These are phyloP conservation scores for Passer montanus DNA, from an alignment of 2,113 vertebrate species.

Conservation along the genomic window DNA sequence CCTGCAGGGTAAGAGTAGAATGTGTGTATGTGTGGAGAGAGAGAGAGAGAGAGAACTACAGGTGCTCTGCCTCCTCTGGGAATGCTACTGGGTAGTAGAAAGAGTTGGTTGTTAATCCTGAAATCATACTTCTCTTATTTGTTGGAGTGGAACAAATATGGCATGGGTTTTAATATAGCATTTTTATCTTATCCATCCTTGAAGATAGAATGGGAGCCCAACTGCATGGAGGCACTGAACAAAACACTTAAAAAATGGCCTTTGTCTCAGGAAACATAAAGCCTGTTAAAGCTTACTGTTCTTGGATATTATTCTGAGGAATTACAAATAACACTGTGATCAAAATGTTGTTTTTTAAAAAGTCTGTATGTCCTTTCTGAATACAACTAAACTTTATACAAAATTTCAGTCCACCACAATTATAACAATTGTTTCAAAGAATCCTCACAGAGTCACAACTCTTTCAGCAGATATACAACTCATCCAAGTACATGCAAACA, in stretches of 20 bases:
- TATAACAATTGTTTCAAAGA: not conserved
- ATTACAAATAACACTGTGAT: not conserved
- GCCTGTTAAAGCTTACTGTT: not conserved
- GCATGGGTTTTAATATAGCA: not conserved
- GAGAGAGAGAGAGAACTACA: not conserved
- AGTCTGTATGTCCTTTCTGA: not conserved
- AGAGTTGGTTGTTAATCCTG: not conserved
- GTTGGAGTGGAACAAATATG: not conserved
- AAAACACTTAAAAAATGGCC: not conserved
- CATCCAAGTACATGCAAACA: not conserved
- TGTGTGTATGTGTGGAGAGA: too few species aligned
- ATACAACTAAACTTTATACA: not conserved
- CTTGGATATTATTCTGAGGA: not conserved
- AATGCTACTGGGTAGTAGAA: not conserved
- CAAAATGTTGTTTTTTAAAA: not conserved
- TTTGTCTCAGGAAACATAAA: constrained; percentile 2
- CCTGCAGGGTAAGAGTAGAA: not conserved
- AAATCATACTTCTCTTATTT: not conserved
- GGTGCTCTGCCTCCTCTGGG: not conserved
- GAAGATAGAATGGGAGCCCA: not conserved
- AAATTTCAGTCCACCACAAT: not conserved
- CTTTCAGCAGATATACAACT: not conserved
- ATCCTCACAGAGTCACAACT: not conserved
- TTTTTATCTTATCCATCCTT: not conserved
- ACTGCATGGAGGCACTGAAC: not conserved